Evolutionary conservation across 2,888 invertebrate species (phyloP).

Genomic region (Pilophorus perplexus): DNA sequence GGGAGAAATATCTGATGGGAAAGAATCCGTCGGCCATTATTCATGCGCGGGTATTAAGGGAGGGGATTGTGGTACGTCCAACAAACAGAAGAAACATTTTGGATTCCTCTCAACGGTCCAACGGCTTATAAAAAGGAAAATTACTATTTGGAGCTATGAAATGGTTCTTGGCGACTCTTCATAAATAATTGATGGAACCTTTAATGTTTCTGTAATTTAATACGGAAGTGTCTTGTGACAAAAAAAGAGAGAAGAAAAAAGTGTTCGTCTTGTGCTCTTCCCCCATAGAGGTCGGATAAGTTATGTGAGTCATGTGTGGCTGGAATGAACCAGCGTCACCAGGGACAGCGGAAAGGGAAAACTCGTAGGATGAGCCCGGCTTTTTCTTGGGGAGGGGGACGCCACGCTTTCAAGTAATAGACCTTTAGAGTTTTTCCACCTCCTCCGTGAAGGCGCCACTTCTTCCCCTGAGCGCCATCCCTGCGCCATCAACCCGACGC

Average conservation of each 20-base stretch:
- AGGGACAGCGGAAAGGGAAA: background rate
- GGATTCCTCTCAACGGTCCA: background rate
- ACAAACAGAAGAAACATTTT: background rate
- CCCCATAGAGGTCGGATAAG: background rate
- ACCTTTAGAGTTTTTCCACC: slow-evolving; percentile 27
- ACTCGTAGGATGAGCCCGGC: slow-evolving; percentile 7
- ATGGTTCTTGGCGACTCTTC: background rate
- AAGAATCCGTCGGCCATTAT: slow-evolving; percentile 14
- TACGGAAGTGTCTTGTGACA: background rate
- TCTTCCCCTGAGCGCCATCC: too few relatives aligned
- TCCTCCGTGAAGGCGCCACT: too few relatives aligned
- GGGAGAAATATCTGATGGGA: slow-evolving; percentile 22
- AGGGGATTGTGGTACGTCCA: background rate
- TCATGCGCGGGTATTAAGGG: background rate
- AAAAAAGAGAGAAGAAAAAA: too few relatives aligned
- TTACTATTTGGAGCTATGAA: background rate
- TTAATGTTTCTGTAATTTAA: slow-evolving; percentile 9
- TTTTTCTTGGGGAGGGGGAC: background rate
- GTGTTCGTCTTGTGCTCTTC: too few relatives aligned
- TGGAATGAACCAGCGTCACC: slow-evolving; percentile 10
- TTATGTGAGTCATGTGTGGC: slow-evolving; percentile 7
- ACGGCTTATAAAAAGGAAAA: background rate
- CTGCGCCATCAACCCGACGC: too few relatives aligned
- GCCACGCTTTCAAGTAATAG: slow-evolving; percentile 26
- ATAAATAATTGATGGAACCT: slow-evolving; percentile 9